A percentile compares a stretch with the other conserved stretches of the same genome.
Evolutionary conservation across 2,113 vertebrate species (phyloP).

Genomic region (Anseranas semipalmata): DNA sequence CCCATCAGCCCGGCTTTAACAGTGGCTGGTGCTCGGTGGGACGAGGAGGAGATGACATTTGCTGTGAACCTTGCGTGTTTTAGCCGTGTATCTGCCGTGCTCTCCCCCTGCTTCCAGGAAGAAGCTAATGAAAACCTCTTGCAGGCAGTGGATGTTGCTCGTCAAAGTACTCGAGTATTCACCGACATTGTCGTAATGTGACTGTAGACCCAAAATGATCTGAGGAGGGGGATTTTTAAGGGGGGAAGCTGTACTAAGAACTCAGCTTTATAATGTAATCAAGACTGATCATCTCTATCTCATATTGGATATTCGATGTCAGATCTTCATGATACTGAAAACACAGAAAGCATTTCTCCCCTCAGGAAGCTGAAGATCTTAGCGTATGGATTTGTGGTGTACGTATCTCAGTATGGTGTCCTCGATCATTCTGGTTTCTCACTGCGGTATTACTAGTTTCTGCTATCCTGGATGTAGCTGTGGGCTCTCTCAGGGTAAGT

Average conservation of each 20-base stretch:
- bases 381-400: not conserved
- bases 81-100: not conserved
- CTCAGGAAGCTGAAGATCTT: not conserved
- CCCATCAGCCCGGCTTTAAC: not conserved
- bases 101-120: not conserved
- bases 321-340: not conserved
- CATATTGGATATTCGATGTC: not conserved
- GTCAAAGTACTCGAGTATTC: not conserved
- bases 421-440: not conserved
- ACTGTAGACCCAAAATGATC: not conserved
- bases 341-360: not conserved
- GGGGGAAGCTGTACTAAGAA: not conserved
- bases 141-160: not conserved
- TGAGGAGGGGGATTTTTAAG: not conserved
- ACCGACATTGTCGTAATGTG: not conserved
- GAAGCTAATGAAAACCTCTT: not conserved
- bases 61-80: not conserved
- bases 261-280: not conserved
- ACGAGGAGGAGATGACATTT: not conserved
- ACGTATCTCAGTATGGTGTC: not conserved
- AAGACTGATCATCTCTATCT: not conserved
- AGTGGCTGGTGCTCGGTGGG: not conserved
- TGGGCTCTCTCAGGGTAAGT: not conserved
- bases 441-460: rapidly evolving
- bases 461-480: not conserved